Evolutionary conservation across 2,888 invertebrate species (phyloP).

Genomic region (Euplagia quadripunctaria): DNA sequence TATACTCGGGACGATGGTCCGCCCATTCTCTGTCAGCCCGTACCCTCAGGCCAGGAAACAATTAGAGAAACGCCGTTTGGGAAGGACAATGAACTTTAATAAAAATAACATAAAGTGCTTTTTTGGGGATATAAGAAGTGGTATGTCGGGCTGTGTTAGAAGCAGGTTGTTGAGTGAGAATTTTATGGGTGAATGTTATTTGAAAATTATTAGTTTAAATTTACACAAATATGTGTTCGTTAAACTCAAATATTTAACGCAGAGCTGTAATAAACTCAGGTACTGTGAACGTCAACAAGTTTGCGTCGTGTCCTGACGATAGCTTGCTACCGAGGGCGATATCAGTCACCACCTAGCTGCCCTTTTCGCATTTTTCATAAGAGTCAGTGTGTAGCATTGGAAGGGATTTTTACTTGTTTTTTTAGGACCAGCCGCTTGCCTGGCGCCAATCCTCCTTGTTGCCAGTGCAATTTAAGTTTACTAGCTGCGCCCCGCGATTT

Average conservation of each 20-base stretch:
- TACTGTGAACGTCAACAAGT: no score
- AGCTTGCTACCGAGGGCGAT: no score
- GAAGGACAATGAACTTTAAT: conserved; percentile 22
- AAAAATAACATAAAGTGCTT: not conserved
- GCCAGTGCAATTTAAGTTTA: no score
- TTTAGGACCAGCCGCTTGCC: no score
- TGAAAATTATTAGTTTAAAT: not conserved
- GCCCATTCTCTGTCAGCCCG: conserved; percentile 41
- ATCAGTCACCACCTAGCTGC: no score
- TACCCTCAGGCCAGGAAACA: conserved; percentile 45
- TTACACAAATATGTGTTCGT: not conserved
- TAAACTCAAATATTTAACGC: not conserved
- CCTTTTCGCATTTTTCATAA: no score
- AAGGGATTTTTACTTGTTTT: no score
- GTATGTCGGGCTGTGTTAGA: conserved; percentile 38
- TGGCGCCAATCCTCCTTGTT: no score
- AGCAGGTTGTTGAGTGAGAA: conserved; percentile 34
- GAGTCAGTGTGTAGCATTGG: no score
- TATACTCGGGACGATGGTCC: conserved; percentile 34
- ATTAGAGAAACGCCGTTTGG: conserved; percentile 29
- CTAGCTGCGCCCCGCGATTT: no score
- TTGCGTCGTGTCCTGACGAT: no score
- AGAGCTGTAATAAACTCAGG: no score
- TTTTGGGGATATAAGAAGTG: conserved; percentile 21
- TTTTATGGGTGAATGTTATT: conserved; percentile 25